phyloP scores from a whole-genome alignment of 2,888 invertebrate species.

The Dendrolimus houi region DNA sequence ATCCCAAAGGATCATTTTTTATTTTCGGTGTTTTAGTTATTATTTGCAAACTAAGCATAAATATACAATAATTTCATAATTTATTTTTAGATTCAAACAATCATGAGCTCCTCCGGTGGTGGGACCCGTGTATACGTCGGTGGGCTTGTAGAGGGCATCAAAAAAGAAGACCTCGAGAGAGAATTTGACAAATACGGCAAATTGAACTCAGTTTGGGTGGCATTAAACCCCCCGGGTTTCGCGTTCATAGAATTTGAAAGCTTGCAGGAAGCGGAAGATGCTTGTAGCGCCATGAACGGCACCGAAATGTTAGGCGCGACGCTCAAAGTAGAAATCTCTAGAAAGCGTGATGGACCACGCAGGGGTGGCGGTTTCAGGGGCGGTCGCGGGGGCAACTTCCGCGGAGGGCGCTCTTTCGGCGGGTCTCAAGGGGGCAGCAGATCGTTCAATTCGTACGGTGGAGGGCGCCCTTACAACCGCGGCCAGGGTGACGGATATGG shows the following conservation, averaged over 20 bases:
- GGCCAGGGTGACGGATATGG: conserved; percentile 61
- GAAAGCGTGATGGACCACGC: conserved; percentile 84
- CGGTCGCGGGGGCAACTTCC: conserved; percentile 61
- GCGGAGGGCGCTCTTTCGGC: conserved; percentile 67
- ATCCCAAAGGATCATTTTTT: not conserved
- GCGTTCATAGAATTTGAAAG: conserved; percentile 95
- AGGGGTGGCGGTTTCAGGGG: conserved; percentile 78
- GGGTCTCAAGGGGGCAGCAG: conserved; percentile 72
- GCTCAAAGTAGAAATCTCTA: conserved; percentile 90
- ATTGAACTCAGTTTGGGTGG: conserved; percentile 94
- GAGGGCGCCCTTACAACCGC: conserved; percentile 56
- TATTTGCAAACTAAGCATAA: not conserved
- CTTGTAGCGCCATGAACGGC: conserved; percentile 92
- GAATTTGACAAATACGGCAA: conserved; percentile 95
- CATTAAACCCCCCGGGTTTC: conserved; percentile 95
- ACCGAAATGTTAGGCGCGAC: conserved; percentile 91
- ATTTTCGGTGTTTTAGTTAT: not conserved
- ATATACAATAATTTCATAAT: conserved; percentile 1
- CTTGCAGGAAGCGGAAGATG: conserved; percentile 91
- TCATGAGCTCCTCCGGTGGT: conserved; percentile 54
- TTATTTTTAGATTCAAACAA: conserved; percentile 32
- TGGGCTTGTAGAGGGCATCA: conserved; percentile 90
- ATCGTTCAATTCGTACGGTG: conserved; percentile 75
- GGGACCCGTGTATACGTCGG: conserved; percentile 93
- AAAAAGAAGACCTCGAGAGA: conserved; percentile 93